Conservation (phyloP, 1,140 invertebrate genomes). For the Saccostrea cuccullata region DNA sequence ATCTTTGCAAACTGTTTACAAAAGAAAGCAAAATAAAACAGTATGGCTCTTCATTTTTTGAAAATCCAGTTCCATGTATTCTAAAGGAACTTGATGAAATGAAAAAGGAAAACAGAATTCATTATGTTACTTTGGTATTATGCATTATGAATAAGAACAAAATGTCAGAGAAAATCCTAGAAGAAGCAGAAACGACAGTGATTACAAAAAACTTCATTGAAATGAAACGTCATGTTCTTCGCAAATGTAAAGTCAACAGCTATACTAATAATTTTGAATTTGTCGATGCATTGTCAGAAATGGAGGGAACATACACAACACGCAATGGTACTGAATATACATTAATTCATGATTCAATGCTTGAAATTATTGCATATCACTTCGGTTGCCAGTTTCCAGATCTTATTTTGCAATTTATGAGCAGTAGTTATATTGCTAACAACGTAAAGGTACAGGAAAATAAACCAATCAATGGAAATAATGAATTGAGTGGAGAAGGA, state of each 20-base stretch:
- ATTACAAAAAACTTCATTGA: neutral
- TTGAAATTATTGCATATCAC: neutral
- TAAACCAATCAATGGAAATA: too few species aligned
- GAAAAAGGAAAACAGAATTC: neutral
- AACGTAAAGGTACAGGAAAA: neutral
- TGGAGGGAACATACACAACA: neutral
- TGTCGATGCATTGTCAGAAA: neutral
- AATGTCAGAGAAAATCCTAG: neutral
- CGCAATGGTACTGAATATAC: neutral
- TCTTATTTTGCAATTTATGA: neutral
- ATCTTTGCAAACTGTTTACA: neutral
- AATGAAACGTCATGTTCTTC: neutral
- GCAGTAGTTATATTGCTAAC: neutral
- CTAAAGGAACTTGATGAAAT: neutral
- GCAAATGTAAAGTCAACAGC: neutral
- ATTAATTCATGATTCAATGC: neutral
- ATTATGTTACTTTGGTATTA: neutral
- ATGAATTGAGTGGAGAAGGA: too few species aligned
- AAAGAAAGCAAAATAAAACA: neutral
- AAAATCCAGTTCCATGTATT: neutral
- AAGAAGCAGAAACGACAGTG: too few species aligned
- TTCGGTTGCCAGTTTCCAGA: neutral
- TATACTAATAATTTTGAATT: neutral
- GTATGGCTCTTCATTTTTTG: neutral
- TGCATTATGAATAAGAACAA: neutral